Evolutionary conservation across 2,113 vertebrate genomes (phyloP), one percentile per base, ranked within the genome.

Genomic region (Corvus cornix): DNA sequence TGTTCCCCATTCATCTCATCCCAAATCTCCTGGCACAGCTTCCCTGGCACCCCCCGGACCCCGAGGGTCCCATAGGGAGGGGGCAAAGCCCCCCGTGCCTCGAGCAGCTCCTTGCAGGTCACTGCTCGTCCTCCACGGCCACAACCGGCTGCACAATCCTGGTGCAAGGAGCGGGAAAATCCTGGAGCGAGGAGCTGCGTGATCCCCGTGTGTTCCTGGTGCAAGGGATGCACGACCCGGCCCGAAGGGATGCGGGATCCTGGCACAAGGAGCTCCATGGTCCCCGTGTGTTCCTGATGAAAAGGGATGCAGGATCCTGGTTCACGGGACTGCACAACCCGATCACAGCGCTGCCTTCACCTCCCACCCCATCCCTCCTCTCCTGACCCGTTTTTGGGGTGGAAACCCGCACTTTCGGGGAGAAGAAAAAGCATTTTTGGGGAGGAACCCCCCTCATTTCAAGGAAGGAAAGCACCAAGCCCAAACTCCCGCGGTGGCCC

Each of bases 401-500:
- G 73, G 7, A 26, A 89, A 19, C 5, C 1, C 14, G 26, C 22
- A 4, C 0, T 33, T 12, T 5, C 2, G 9, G 19, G 20, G 8
- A 18, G 11, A 9, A 27, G 37, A 14, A 31, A 13, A 16, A 5
- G 2, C 27, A 9, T 28, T 48, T 78, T 24, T 7, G 4, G 10
- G 13, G 23, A 20, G 30, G 16, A 69, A 3, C 4, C 2, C 2
- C 26, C 12, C 9, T 6, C 10, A 1, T 14, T 31, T 6, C 26
- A 17, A 5, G 30, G 30, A 11, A 19, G 79, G 69, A 35, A 90
- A 56, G 3, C 49, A 3, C 58, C 56, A 4, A 62, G 15, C 64
- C n/a, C 48, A 0, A 15, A 1, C 22, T 9, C 3, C 53, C 0
- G 68, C 48, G 3, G 69, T 0, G 56, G 51, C 64, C 60, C 23